Evolutionary conservation across 1,140 invertebrate species (phyloP), one percentile per base, ranked within the genome.

Genomic region (Acromyrmex heyeri): DNA sequence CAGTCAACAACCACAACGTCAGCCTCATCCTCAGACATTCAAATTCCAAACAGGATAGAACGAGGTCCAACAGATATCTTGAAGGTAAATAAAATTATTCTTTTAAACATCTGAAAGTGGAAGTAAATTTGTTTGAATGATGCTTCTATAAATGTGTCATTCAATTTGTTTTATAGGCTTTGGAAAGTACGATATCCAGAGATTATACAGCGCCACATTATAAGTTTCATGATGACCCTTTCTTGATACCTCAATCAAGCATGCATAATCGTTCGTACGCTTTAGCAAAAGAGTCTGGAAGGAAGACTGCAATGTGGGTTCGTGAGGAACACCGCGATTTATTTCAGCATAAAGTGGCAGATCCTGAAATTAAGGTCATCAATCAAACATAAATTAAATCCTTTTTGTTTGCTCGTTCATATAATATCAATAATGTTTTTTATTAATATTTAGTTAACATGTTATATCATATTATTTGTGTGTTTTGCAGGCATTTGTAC

Each of bases 161-260:
- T 38, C 64, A 59, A 64, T 88, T 67, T 27, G 67, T 72, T 72
- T 67, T 87, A 59, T 95, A 97, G 95, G 98, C 98, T 10, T 95
- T 98, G 87, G 97, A 97, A 50, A 96, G 95, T 85, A 98, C 97
- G 2, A 96, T 98, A 24, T 95, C 96, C 48, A 94, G 96, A 38
- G 98, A 99, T 95, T 95, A 96, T 48, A 98, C 97, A 21, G 98
- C 97, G n/a, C 95, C 98, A 27, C 97, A 98, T 94, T 99, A 98
- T 93, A 98, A 98, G 93, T 99, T 97, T 93, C 97, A 98, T 91
- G 98, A 99, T 96, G 98, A 99, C 95, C 98, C 98, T 6, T 99
- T 96, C 93, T 95, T 99, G 3, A 97, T 97, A 89, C 98, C 98
- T n/a, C 93, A 95, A 65, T 98, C 97, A 59, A 6, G n/a, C 97